Evolutionary conservation across 2,888 invertebrate genomes (phyloP).

Genomic region (Falcaria lacertinaria): DNA sequence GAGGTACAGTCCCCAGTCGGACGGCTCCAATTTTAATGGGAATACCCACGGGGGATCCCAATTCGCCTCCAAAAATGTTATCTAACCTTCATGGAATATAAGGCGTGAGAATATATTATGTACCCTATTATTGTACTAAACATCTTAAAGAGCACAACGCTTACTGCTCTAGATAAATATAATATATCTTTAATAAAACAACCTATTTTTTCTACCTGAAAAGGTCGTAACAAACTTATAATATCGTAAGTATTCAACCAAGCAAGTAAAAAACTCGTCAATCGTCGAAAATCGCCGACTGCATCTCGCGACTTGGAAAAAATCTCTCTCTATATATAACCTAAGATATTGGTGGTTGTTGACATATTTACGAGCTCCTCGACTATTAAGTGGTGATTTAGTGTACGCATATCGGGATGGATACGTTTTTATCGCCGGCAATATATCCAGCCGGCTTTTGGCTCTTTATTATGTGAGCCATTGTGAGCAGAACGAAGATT

Average conservation of each 20-base stretch:
- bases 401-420: slow-evolving; percentile 75
- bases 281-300: background rate
- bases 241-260: background rate
- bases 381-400: slow-evolving; percentile 79
- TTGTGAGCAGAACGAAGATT: slow-evolving; percentile 35
- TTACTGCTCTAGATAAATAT: too few relatives aligned
- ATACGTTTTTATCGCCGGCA: slow-evolving; percentile 75
- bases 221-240: slow-evolving; percentile 1
- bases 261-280: background rate
- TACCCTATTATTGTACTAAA: too few relatives aligned
- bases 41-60: too few relatives aligned
- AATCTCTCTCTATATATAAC: slow-evolving; percentile 59
- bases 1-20: too few relatives aligned
- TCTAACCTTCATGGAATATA: too few relatives aligned
- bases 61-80: too few relatives aligned
- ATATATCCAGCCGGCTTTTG: slow-evolving; percentile 67
- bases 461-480: slow-evolving; percentile 62
- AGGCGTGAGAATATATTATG: too few relatives aligned
- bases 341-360: slow-evolving; percentile 75
- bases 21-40: too few relatives aligned
- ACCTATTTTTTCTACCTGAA: too few relatives aligned
- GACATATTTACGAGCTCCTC: slow-evolving; percentile 76
- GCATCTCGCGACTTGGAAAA: slow-evolving; percentile 34
- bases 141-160: too few relatives aligned
- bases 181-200: too few relatives aligned